Percentiles rank a stretch among this genome's conserved stretches.
These are phyloP conservation scores for Gymnobelideus leadbeateri DNA, from an alignment of 2,113 vertebrate species.

Conservation along the genomic window DNA sequence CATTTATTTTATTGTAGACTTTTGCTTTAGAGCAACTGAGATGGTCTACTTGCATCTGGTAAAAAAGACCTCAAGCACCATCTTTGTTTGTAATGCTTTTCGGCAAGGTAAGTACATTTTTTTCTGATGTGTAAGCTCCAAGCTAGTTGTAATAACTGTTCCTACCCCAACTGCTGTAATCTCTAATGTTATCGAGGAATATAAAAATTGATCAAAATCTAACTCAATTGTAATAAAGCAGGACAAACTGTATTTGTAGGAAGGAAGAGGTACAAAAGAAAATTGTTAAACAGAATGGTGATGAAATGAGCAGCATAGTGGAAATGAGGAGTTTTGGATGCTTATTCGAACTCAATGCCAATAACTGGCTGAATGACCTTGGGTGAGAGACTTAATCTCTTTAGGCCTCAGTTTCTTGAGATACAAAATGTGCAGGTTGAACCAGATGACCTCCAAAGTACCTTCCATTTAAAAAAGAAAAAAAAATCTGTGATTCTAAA, in stretches of 20 bases:
- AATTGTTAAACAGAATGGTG: neutral
- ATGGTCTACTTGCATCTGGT: neutral
- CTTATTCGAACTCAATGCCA: neutral
- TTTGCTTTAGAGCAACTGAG: conserved; percentile 38
- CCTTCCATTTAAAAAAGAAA: neutral
- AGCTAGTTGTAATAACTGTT: neutral
- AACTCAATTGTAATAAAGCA: neutral
- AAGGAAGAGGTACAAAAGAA: neutral
- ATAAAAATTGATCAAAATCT: neutral
- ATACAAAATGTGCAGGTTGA: neutral
- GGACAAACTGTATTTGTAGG: neutral
- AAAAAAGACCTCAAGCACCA: neutral
- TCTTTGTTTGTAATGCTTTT: fast-evolving
- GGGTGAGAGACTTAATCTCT: neutral
- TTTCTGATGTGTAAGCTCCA: conserved; percentile 37
- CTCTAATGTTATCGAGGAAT: conserved; percentile 27
- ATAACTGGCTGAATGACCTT: neutral
- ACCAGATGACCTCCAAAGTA: conserved; percentile 15
- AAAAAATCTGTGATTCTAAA: neutral
- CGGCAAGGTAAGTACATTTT: conserved; percentile 73
- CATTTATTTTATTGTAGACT: conserved; percentile 72
- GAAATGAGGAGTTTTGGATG: neutral
- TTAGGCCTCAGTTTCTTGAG: conserved; percentile 16
- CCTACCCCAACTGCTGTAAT: neutral
- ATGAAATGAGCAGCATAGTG: neutral